These are phyloP conservation scores for Pachyramphus minor DNA, from an alignment of 2,113 vertebrate species.

Conservation along the genomic window DNA sequence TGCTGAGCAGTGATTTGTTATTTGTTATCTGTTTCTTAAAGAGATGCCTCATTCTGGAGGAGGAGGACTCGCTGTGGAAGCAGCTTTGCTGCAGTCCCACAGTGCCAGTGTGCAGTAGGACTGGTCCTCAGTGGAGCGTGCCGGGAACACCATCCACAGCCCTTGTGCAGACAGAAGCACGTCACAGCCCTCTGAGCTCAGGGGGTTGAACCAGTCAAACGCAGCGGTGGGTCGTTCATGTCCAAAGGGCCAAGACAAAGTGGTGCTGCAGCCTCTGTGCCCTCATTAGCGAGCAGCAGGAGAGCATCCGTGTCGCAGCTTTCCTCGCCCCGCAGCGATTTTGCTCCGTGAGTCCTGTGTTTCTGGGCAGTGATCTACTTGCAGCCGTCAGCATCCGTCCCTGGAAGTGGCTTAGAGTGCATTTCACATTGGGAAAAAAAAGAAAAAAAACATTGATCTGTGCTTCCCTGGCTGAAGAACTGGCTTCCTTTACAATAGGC, in stretches of 20 bases:
- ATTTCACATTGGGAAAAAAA: fast-evolving
- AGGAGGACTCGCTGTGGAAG: not conserved
- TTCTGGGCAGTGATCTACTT: not conserved
- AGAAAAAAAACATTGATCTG: not conserved
- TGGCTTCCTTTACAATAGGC: not conserved
- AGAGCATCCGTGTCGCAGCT: fast-evolving
- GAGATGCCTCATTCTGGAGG: not conserved
- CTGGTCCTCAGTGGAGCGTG: fast-evolving
- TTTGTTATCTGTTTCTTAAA: not conserved
- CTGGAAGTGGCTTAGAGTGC: not conserved
- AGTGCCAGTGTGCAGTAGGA: fast-evolving
- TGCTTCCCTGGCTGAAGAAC: not conserved
- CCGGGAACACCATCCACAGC: fast-evolving
- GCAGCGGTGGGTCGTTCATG: fast-evolving
- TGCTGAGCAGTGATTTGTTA: not conserved
- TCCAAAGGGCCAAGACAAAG: not conserved
- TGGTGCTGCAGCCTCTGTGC: not conserved
- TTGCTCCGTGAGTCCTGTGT: fast-evolving
- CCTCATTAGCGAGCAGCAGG: not conserved
- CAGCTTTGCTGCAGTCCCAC: fast-evolving
- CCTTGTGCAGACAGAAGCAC: fast-evolving
- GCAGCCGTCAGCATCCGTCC: not conserved
- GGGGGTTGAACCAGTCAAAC: fast-evolving
- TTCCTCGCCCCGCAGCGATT: not conserved
- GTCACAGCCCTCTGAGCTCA: not conserved